These are phyloP conservation scores for Chymomyza amoena DNA, from an alignment of 2,888 invertebrate genomes.

Conservation along the genomic window DNA sequence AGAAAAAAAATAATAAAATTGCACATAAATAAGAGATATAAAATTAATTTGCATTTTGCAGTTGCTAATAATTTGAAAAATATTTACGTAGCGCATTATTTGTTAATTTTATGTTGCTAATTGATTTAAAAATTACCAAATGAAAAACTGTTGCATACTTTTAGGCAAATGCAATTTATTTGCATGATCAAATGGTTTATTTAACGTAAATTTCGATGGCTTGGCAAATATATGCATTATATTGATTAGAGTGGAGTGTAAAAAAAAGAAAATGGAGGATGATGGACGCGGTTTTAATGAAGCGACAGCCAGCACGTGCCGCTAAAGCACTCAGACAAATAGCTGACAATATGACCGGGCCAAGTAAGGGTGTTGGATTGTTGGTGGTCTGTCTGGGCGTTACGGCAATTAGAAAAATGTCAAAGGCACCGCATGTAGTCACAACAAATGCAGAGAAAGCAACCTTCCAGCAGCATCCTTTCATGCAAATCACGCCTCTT, in stretches of 20 bases:
- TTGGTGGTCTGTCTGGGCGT: conserved; percentile 9
- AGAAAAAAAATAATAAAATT: neutral
- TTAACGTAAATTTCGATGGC: neutral
- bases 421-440: conserved; percentile 42
- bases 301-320: conserved; percentile 21
- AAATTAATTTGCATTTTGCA: conserved; percentile 46
- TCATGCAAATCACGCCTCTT: conserved; percentile 49
- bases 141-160: conserved; percentile 15
- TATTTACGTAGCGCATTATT: conserved; percentile 28
- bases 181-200: neutral
- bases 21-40: neutral
- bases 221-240: conserved; percentile 13
- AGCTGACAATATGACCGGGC: neutral
- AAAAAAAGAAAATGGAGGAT: neutral
- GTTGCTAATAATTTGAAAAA: conserved; percentile 9
- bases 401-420: conserved; percentile 59
- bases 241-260: conserved; percentile 24
- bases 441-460: conserved; percentile 10
- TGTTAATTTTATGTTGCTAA: conserved; percentile 36
- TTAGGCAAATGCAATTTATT: neutral
- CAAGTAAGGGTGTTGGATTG: neutral
- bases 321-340: neutral
- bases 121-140: conserved; percentile 34
- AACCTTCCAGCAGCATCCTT: neutral
- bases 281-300: conserved; percentile 37